Evolutionary conservation across 1,140 invertebrate species (phyloP).

Genomic region (Psilanteris sp.): DNA sequence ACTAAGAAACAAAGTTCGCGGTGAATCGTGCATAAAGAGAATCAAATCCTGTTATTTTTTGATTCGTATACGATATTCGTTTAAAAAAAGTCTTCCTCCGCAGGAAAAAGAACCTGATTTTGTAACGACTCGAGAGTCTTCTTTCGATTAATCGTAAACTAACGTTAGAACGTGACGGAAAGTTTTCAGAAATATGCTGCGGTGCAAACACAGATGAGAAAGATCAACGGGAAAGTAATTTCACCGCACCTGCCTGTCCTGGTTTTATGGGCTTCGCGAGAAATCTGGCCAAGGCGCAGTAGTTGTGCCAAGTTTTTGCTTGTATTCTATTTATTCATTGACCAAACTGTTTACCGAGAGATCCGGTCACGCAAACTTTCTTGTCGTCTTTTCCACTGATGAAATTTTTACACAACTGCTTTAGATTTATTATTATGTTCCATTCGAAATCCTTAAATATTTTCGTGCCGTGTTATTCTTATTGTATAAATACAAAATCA

Average conservation of each 20-base stretch:
- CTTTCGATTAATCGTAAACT: conserved; percentile 60
- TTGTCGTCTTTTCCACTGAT: conserved; percentile 14
- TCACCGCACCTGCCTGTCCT: conserved; percentile 42
- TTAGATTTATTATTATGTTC: too few species aligned
- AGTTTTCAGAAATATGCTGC: conserved; percentile 37
- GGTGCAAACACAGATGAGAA: conserved; percentile 42
- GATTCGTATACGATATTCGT: conserved; percentile 2
- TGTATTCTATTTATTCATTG: conserved; percentile 62
- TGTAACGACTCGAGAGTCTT: conserved; percentile 51
- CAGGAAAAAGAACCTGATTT: conserved; percentile 44
- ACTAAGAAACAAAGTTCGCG: background rate
- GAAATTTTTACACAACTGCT: conserved; percentile 23
- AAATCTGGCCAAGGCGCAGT: conserved; percentile 24
- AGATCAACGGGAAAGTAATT: conserved; percentile 63
- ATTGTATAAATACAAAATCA: background rate
- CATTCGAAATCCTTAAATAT: too few species aligned
- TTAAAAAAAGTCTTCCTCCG: conserved; percentile 30
- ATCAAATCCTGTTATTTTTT: conserved; percentile 17
- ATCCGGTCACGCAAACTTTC: conserved; percentile 56
- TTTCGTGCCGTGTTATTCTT: too few species aligned
- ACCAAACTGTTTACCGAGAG: conserved; percentile 56
- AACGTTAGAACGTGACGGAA: conserved; percentile 48
- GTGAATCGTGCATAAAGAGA: background rate
- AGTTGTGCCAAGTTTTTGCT: conserved; percentile 50
- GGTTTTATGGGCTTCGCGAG: conserved; percentile 50